Conservation (phyloP, 2,888 invertebrate genomes). For the Drosophila prolongata region DNA sequence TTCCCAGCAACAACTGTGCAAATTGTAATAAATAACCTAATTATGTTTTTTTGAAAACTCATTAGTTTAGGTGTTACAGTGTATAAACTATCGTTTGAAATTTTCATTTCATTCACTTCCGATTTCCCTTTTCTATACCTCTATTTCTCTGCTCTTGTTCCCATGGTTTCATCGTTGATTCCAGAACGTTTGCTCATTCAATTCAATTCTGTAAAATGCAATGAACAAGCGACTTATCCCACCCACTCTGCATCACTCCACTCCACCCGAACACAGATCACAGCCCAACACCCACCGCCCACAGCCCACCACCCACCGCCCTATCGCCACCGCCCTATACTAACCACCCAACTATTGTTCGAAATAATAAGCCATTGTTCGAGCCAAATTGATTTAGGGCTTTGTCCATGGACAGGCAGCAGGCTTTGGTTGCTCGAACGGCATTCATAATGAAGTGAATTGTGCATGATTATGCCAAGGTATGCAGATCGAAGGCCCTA, state of each 20-base stretch:
- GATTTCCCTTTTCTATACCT: conserved; percentile 16
- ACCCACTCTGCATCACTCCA: conserved; percentile 26
- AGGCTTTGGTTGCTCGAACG: conserved; percentile 8
- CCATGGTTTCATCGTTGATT: conserved; percentile 39
- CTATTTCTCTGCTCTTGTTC: conserved; percentile 22
- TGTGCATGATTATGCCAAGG: conserved; percentile 38
- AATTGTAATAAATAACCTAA: conserved; percentile 77
- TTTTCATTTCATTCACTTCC: conserved; percentile 41
- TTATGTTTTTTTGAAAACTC: conserved; percentile 61
- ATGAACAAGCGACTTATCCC: conserved; percentile 37
- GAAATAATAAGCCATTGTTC: conserved; percentile 66
- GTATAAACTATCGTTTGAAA: conserved; percentile 63
- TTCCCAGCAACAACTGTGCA: conserved; percentile 74
- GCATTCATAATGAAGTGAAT: conserved; percentile 39
- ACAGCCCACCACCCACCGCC: conserved; percentile 9
- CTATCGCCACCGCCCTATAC: conserved; percentile 13
- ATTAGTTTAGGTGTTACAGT: conserved; percentile 80
- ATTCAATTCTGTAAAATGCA: conserved; percentile 40
- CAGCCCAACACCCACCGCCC: conserved; percentile 5
- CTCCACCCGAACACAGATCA: conserved; percentile 27
- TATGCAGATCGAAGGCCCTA: conserved; percentile 25
- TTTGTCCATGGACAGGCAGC: conserved; percentile 33
- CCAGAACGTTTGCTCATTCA: conserved; percentile 28
- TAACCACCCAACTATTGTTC: conserved; percentile 58
- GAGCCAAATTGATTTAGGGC: conserved; percentile 69